phyloP scores from a whole-genome alignment of 2,113 vertebrate genomes.

The Hoplias malabaricus region DNA sequence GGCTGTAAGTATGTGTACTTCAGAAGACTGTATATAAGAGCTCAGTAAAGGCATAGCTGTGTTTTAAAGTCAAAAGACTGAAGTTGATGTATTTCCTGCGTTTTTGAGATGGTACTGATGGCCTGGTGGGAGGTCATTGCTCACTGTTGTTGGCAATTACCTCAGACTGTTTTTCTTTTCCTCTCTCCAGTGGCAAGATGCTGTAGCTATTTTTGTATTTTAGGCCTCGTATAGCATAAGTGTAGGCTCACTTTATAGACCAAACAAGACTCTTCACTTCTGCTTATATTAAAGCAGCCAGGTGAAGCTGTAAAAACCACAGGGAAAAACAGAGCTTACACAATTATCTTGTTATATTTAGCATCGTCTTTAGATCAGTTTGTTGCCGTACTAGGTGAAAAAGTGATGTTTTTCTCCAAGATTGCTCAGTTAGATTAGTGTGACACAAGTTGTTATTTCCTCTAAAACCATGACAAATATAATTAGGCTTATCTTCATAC shows the following conservation, averaged over 20 bases:
- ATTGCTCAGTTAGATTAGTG: not conserved
- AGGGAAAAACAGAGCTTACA: not conserved
- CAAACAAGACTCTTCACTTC: not conserved
- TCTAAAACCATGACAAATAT: conserved; percentile 42
- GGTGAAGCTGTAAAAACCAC: not conserved
- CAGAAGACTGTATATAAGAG: not conserved
- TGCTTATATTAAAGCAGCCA: not conserved
- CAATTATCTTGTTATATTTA: not conserved
- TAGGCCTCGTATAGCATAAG: not conserved
- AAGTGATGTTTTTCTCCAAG: not conserved
- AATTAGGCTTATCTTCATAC: conserved; percentile 55
- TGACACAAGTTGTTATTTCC: conserved; percentile 55
- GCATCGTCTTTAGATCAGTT: not conserved
- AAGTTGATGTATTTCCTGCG: not conserved
- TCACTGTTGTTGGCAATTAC: conserved; percentile 13
- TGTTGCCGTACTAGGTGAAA: conserved; percentile 7
- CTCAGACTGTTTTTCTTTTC: conserved; percentile 13
- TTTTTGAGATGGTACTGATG: not conserved
- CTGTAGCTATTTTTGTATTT: conserved; percentile 23
- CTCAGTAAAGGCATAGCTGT: not conserved
- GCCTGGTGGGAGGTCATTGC: not conserved
- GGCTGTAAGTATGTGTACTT: not conserved
- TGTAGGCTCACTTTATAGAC: not conserved
- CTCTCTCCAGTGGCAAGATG: not conserved
- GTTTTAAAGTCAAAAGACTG: conserved; percentile 25